Conservation (phyloP, 2,113 vertebrate species). For the Megalops atlanticus region DNA sequence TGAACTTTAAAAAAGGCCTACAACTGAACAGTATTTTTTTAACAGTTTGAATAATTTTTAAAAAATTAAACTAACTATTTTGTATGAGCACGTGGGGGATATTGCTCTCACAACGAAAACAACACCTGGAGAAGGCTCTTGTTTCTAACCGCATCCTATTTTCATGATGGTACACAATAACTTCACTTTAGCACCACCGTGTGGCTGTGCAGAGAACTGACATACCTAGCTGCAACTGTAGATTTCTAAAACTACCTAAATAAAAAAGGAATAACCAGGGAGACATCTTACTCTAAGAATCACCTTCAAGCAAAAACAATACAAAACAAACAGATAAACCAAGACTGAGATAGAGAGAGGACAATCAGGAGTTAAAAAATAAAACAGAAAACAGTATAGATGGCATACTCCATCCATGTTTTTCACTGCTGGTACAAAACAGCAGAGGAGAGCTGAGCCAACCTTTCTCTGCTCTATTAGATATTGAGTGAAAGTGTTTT, state of each 20-base stretch:
- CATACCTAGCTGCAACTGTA: slow-evolving; percentile 1
- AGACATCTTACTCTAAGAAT: neutral
- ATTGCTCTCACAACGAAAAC: too few relatives aligned
- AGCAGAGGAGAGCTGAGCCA: neutral
- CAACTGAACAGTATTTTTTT: too few relatives aligned
- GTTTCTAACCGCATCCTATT: neutral
- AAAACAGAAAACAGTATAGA: neutral
- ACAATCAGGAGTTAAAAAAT: neutral
- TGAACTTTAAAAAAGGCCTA: too few relatives aligned
- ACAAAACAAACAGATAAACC: neutral
- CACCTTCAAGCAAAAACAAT: neutral
- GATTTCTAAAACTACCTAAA: neutral
- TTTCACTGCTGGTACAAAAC: neutral
- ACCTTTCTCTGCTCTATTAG: neutral
- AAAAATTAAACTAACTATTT: neutral
- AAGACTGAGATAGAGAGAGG: neutral
- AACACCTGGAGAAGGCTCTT: neutral
- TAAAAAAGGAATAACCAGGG: neutral
- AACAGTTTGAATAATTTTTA: too few relatives aligned
- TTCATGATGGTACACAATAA: neutral
- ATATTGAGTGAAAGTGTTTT: slow-evolving; percentile 2
- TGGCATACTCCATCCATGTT: neutral
- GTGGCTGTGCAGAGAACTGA: neutral
- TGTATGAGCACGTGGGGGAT: too few relatives aligned
- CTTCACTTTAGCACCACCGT: neutral